phyloP scores from a whole-genome alignment of 2,797 vertebrate genomes.

The Heterohyrax brucei region DNA sequence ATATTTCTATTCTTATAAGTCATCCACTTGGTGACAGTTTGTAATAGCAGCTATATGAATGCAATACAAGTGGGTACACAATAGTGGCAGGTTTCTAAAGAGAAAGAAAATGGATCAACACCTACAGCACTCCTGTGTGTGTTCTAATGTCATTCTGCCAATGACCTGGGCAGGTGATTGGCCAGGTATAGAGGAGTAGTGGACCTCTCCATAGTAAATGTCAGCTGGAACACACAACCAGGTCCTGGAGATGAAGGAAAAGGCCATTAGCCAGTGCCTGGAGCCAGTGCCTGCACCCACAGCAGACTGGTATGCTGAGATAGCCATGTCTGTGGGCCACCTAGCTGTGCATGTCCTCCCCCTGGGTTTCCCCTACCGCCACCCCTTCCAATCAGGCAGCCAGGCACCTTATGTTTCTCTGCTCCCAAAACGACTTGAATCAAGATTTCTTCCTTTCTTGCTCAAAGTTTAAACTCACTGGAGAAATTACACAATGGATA shows the following conservation, averaged over 20 bases:
- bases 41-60: background rate
- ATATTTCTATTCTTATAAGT: background rate
- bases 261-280: background rate
- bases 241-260: background rate
- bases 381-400: background rate
- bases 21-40: background rate
- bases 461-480: background rate
- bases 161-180: background rate
- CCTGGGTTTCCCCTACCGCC: background rate
- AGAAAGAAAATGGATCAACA: background rate
- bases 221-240: background rate
- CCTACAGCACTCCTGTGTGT: background rate
- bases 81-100: background rate
- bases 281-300: accelerated
- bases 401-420: background rate
- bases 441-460: background rate
- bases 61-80: background rate
- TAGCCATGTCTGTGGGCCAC: accelerated
- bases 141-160: background rate
- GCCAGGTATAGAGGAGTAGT: background rate
- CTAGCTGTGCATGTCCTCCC: background rate
- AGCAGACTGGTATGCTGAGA: accelerated
- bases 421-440: background rate
- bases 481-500: background rate
- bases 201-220: background rate